Percentiles rank a stretch among this genome's conserved stretches.
Conservation (phyloP, 1,140 invertebrate species). For the Linepithema humile region DNA sequence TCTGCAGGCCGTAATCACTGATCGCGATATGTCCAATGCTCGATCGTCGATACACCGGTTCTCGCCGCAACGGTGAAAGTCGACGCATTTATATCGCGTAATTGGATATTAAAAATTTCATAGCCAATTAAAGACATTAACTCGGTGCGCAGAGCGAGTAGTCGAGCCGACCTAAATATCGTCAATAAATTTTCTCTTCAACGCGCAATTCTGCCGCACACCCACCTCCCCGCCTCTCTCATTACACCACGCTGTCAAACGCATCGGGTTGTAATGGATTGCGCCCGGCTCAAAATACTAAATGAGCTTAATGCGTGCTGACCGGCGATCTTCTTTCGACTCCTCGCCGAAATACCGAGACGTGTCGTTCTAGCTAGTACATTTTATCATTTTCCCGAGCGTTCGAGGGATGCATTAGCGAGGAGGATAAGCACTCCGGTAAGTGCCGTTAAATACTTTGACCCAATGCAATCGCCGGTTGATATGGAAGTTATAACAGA, state of each 20-base stretch:
- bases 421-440: not conserved
- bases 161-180: constrained; percentile 22
- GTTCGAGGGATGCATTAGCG: not conserved
- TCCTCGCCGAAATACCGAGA: not conserved
- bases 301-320: constrained; percentile 29
- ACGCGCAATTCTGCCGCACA: constrained; percentile 4
- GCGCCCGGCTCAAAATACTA: not conserved
- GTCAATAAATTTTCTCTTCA: constrained; percentile 31
- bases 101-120: constrained; percentile 44
- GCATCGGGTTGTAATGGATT: constrained; percentile 40
- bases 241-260: constrained; percentile 16
- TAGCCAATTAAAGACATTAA: constrained; percentile 34
- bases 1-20: not conserved
- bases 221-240: not conserved
- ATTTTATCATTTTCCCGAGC: constrained; percentile 1
- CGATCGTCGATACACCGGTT: not conserved
- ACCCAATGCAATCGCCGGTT: constrained; percentile 57
- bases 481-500: constrained; percentile 61
- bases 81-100: constrained; percentile 14
- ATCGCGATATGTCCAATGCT: not conserved
- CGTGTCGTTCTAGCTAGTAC: constrained; percentile 56
- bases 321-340: constrained; percentile 13
- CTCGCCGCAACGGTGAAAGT: not conserved
- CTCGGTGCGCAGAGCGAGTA: not conserved
- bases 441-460: constrained; percentile 52